Percentiles rank a stretch among this genome's conserved stretches.
Conservation (phyloP, 2,113 vertebrate species). For the Erpornis zantholeuca region DNA sequence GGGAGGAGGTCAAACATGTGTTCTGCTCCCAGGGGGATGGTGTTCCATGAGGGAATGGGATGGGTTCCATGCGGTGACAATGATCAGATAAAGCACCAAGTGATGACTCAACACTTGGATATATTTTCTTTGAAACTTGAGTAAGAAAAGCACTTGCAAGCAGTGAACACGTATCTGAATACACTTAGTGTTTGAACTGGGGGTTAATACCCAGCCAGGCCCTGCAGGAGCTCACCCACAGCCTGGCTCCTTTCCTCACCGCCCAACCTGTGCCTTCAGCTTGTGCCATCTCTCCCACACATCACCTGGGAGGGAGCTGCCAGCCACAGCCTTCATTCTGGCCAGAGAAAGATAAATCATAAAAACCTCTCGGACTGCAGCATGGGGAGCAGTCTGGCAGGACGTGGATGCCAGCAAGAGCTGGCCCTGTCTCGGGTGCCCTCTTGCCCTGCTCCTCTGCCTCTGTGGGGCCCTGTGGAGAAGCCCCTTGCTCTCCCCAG, state of each 20-base stretch:
- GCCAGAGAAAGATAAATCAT: not conserved
- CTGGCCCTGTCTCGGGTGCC: rapidly evolving
- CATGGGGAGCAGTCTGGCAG: not conserved
- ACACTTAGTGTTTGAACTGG: rapidly evolving
- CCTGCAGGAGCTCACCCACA: not conserved
- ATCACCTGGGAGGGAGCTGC: not conserved
- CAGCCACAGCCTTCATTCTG: rapidly evolving
- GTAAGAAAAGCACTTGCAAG: not conserved
- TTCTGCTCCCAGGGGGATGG: rapidly evolving
- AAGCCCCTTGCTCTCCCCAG: not conserved
- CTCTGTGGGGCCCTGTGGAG: not conserved
- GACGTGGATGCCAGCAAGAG: rapidly evolving
- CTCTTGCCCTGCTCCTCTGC: not conserved
- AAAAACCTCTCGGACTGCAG: not conserved
- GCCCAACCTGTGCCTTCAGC: not conserved
- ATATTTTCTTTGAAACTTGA: not conserved
- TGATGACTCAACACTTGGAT: rapidly evolving
- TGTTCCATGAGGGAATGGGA: not conserved
- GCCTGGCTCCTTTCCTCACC: not conserved
- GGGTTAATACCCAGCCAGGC: not conserved
- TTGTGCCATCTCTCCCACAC: not conserved
- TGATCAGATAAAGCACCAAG: not conserved
- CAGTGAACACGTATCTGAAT: not conserved
- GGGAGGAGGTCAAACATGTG: rapidly evolving
- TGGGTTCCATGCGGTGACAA: not conserved